Base-by-base conservation (phyloP, 64 coral and sea anemone genomes). In the Stichodactyla helianthus region DNA sequence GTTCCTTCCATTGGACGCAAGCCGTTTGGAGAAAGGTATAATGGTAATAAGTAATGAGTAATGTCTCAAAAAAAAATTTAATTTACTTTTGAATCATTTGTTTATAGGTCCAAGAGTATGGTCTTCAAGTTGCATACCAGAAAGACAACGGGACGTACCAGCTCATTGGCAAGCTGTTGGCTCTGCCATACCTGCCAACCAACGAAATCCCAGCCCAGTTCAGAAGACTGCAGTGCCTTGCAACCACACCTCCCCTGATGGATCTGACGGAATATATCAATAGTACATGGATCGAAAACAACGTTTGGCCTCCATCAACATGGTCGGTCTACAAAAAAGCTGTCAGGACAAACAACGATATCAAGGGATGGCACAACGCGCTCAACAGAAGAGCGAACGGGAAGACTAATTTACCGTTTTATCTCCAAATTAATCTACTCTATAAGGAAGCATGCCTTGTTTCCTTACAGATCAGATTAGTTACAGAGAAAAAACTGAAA, bases 381-480 rank as follows among this genome's bases (percentile, higher is more conserved):
- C 86, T 87, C 15, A 77, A 87, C 53, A 10, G 52, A 15, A 17
- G 53, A 0, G 86, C 86, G 4, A 7, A 55, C 6, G 68, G 86
- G 1, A 77, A 27, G 52, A 10, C 20, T 7, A 55, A 83, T 12
- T 18, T 84, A n/a, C 70, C 71, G 5, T 60, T 91, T 26, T 86
- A 86, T 64, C 15, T 83, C 18, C 57, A 65, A 50, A 70, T 91
- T 18, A 79, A 86, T 26, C 52, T 91, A 9, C 79, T 91, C 23
- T 60, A 76, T 51, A 50, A 68, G 7, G 61, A 87, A 82, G 77
- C 90, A 20, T 44, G 2, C 52, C 54, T 91, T 54, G 80, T 50
- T 19, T 50, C 90, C n/a, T 59, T 87, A 19, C 79, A 91, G 44
- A 83, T 91, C 11, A 86, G 90, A 10, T 51, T 91, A 14, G 85